Conservation (phyloP, 2,797 vertebrate genomes). For the Tragelaphus oryx region DNA sequence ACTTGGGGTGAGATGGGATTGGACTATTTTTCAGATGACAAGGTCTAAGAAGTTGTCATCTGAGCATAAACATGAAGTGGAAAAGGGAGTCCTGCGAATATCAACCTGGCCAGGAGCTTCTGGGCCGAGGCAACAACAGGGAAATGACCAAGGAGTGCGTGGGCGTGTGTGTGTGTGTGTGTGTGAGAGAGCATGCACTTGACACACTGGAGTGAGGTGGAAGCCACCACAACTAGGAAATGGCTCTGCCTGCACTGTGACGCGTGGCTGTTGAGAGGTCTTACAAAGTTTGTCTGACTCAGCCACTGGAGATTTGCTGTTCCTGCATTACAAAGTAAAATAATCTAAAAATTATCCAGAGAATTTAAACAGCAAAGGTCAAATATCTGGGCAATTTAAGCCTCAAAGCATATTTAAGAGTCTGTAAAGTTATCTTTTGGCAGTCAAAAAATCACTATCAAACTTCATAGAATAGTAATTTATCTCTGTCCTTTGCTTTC, state of each 20-base stretch:
- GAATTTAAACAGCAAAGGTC: constrained; percentile 1
- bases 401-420: neutral
- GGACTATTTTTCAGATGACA: neutral
- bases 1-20: neutral
- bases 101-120: neutral
- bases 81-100: neutral
- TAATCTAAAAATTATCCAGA: neutral
- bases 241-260: neutral
- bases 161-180: neutral
- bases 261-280: neutral
- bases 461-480: neutral
- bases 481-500: neutral
- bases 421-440: constrained; percentile 3
- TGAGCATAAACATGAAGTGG: neutral
- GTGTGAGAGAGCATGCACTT: neutral
- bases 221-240: neutral
- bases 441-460: neutral
- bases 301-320: neutral
- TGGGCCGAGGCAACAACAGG: neutral
- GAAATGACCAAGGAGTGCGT: neutral
- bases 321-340: constrained; percentile 1
- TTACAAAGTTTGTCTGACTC: neutral
- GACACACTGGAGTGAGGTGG: neutral
- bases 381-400: constrained; percentile 19
- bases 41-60: neutral